Conservation (phyloP, 1,140 invertebrate species). For the Diploscapter pachys region DNA sequence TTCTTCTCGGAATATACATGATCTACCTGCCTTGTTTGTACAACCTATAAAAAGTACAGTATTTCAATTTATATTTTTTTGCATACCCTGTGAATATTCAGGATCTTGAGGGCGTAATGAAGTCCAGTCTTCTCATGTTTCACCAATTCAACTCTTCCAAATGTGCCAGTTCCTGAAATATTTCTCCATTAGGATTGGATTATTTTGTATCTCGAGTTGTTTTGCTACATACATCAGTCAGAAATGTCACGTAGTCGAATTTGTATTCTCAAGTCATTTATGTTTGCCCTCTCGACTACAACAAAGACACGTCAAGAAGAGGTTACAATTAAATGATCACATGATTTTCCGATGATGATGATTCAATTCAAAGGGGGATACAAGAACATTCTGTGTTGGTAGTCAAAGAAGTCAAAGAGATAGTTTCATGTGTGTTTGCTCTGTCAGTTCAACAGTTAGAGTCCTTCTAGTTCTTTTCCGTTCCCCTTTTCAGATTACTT, state of each 20-base stretch:
- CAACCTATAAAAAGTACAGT: slow-evolving; percentile 28
- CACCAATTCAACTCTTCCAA: slow-evolving; percentile 52
- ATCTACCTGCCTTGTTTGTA: slow-evolving; percentile 48
- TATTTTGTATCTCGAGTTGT: slow-evolving; percentile 2
- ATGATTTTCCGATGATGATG: slow-evolving; percentile 13
- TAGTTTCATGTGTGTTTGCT: too few species aligned
- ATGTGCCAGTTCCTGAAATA: slow-evolving; percentile 52
- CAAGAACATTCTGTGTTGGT: too few species aligned
- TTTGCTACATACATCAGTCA: not conserved
- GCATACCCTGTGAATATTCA: slow-evolving; percentile 37
- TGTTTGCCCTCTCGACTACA: slow-evolving; percentile 16
- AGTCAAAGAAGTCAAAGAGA: too few species aligned
- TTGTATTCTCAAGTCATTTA: slow-evolving; percentile 12
- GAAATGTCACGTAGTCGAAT: slow-evolving; percentile 11
- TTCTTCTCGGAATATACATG: slow-evolving; percentile 56
- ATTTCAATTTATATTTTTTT: not conserved
- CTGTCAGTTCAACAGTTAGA: too few species aligned
- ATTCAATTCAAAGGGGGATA: not conserved
- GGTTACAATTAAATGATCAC: slow-evolving; percentile 12
- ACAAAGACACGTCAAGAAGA: not conserved
- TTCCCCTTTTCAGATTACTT: too few species aligned
- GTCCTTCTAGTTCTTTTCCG: too few species aligned
- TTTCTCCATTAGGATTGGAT: not conserved
- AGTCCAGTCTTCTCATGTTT: slow-evolving; percentile 45
- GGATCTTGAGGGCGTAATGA: slow-evolving; percentile 55